phyloP scores from a whole-genome alignment of 2,888 invertebrate species.

The Drosophila meridionalis region DNA sequence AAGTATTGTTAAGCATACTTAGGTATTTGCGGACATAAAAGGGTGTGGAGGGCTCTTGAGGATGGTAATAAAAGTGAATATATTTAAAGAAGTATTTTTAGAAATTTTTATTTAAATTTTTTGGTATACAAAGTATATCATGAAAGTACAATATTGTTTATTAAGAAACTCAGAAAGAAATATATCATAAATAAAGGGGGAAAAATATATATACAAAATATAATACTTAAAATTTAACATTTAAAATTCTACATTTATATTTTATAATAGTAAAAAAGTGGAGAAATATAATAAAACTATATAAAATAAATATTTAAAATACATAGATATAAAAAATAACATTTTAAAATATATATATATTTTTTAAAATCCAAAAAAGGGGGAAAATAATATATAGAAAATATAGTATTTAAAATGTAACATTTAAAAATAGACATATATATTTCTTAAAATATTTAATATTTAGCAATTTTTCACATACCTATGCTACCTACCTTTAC shows the following conservation, averaged over 20 bases:
- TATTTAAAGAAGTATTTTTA: not conserved
- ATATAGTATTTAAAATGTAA: not conserved
- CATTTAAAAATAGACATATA: not conserved
- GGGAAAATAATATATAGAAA: not conserved
- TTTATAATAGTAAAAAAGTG: too few relatives aligned
- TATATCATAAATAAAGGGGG: not conserved
- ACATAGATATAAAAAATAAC: too few relatives aligned
- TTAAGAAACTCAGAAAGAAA: too few relatives aligned
- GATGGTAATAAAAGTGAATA: not conserved
- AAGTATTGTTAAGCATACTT: not conserved
- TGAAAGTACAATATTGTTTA: not conserved
- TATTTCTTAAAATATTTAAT: not conserved
- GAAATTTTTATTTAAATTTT: not conserved
- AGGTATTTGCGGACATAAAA: not conserved
- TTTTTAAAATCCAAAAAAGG: too few relatives aligned
- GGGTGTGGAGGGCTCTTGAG: not conserved
- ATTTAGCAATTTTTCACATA: not conserved
- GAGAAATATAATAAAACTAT: too few relatives aligned
- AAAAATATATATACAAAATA: too few relatives aligned
- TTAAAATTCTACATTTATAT: too few relatives aligned
- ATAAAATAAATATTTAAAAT: too few relatives aligned
- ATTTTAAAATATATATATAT: too few relatives aligned
- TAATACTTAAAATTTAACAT: too few relatives aligned
- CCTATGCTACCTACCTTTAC: too few relatives aligned
- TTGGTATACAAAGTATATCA: not conserved